Base-by-base conservation (phyloP, 2,113 vertebrate species). In the Leptodactylus fuscus region DNA sequence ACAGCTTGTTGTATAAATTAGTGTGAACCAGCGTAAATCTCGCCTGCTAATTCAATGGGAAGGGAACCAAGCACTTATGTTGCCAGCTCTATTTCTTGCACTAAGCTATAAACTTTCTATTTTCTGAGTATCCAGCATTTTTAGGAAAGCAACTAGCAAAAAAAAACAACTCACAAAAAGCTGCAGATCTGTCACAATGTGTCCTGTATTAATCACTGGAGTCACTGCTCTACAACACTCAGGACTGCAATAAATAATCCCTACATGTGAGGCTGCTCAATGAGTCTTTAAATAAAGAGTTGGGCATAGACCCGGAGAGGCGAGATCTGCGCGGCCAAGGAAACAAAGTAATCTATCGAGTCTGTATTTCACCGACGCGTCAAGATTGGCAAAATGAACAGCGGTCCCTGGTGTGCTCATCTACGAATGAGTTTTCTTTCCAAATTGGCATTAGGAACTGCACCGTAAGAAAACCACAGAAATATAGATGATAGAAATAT, bases 101-200 rank as follows among this genome's bases (percentile, higher is more conserved):
- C 41, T 12, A 44, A 69, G 80, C 41, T 69, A 81, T 65, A 69
- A 81, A 81, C 41, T 81, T 49, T 69, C 1, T 16, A 67, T 67
- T 81, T 67, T 81, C 79, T 34, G 27, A 81, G 16, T 48, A 49
- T 69, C 60, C 24, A 81, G 80, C 80, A 69, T 22, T 81, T 67
- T 65, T 65, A 48, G 24, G 15, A 44, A 32, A 81, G 55, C 12
- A 49, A n/a, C 24, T 38, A 60, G 38, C 41, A 48, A 46, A 48
- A 27, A 12, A 20, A 4, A 69, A 44, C 36, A 62, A n/a, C n/a
- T 16, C 36, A 27, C 27, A 62, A 65, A 81, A 41, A 58, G 27
- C 38, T 27, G 38, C 55, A 70, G 67, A 70, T 49, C 16, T 55
- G 51, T 79, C 76, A 60, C 9, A n/a, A 36, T 36, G 29, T 24